Evolutionary conservation across 2,888 invertebrate species (phyloP).

Genomic region (Operophtera brumata): DNA sequence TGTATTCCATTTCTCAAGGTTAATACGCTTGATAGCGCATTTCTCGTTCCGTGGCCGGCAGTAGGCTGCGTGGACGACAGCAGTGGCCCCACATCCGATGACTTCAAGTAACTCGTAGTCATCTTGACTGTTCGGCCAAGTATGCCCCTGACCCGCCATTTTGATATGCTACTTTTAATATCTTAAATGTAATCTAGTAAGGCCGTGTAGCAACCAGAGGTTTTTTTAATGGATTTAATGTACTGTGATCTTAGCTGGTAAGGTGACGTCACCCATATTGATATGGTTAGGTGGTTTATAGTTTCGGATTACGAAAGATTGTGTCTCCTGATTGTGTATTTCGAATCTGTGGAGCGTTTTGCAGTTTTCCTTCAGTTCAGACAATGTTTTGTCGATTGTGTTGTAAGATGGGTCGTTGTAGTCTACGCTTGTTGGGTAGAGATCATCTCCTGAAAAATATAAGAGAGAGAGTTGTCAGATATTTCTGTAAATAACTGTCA

Average conservation of each 20-base stretch:
- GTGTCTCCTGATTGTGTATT: conserved; percentile 27
- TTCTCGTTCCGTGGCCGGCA: conserved; percentile 97
- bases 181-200: conserved; percentile 49
- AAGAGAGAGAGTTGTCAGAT: no score
- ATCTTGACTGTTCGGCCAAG: conserved; percentile 96
- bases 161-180: conserved; percentile 31
- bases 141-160: conserved; percentile 65
- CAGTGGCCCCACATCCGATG: conserved; percentile 98
- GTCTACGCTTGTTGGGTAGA: conserved; percentile 69
- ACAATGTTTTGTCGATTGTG: conserved; percentile 54
- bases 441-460: conserved; percentile 72
- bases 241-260: conserved; percentile 38
- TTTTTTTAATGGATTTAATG: conserved; percentile 34
- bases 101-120: conserved; percentile 97
- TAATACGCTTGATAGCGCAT: conserved; percentile 99
- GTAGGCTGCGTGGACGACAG: conserved; percentile 97
- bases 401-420: conserved; percentile 45
- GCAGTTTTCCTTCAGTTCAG: conserved; percentile 55
- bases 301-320: conserved; percentile 52
- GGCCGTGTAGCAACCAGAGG: conserved; percentile 54
- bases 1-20: conserved; percentile 99
- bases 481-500: no score
- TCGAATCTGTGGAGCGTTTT: conserved; percentile 59
- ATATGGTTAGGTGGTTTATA: conserved; percentile 60
- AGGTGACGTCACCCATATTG: conserved; percentile 61